These are phyloP conservation scores for Pteria penguin DNA, from an alignment of 2,888 invertebrate species.

Conservation along the genomic window DNA sequence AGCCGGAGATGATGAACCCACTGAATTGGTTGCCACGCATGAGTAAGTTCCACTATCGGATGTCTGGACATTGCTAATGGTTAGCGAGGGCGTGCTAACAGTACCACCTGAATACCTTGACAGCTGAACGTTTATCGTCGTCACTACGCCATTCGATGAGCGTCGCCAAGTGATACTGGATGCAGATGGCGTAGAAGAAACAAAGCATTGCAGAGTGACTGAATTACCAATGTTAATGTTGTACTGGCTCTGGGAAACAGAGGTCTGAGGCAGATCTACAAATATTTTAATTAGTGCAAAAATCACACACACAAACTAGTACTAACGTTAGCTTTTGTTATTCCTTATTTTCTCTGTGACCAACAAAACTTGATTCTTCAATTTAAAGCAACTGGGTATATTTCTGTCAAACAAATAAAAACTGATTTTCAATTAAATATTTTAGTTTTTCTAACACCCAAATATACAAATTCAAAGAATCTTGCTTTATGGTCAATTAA, in stretches of 20 bases:
- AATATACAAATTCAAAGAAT: no score
- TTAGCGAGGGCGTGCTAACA: conserved; percentile 22
- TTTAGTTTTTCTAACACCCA: no score
- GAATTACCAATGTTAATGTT: conserved; percentile 8
- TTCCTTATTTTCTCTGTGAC: no score
- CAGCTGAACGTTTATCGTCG: conserved; percentile 10
- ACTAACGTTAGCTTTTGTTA: no score
- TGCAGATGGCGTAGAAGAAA: conserved; percentile 10
- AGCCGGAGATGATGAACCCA: conserved; percentile 23
- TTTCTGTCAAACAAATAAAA: no score
- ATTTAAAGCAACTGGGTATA: no score
- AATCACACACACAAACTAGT: no score
- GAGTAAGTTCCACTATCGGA: conserved; percentile 29
- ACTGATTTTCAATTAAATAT: no score
- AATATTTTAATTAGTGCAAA: background rate
- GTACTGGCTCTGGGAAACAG: conserved; percentile 22
- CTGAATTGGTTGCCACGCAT: conserved; percentile 35
- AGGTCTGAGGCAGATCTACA: conserved; percentile 18
- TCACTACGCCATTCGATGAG: conserved; percentile 6
- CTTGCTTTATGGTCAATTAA: no score
- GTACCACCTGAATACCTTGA: conserved; percentile 25
- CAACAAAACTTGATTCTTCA: no score
- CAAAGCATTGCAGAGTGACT: conserved; percentile 21
- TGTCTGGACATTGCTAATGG: conserved; percentile 12
- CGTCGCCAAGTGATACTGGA: conserved; percentile 10